Base-by-base conservation (phyloP, 2,113 vertebrate species). In the Oxygymnocypris stewartii region DNA sequence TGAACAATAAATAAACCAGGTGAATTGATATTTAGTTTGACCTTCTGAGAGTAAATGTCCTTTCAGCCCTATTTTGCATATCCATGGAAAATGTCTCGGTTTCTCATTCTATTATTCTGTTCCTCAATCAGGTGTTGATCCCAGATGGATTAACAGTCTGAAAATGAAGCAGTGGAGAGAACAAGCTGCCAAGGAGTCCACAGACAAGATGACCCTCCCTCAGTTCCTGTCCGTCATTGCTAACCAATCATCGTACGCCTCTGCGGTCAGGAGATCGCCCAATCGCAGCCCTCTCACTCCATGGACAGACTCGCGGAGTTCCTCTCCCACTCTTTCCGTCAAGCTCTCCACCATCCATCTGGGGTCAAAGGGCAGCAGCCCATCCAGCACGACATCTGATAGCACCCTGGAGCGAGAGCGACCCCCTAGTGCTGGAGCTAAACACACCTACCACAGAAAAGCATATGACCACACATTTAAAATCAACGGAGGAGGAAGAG, bases 281-380 rank as follows among this genome's bases (percentile, higher is more conserved):
- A 61, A 92, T 78, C 95, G 61, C 69, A 90, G 89, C 79, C 92
- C 93, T 13, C 85, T 90, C 18, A 94, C 93, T 0, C 89, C 93
- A 31, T 96, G 97, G 92, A 93, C 86, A 51, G 95, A 95, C 86
- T 97, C 96, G 1, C 93, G 96, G 85, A 97, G 96, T 82, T 96
- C 96, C 4, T 98, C 97, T 49, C 96, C 98, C 3, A 96, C 96
- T 65, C 90, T 98, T 51, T 88, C 94, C 7, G 93, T 94, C 90
- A 97, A 95, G 93, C 92, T 99, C 73, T 96, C 96, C 0, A 93
- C 94, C 0, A 88, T 98, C 18, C 95, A 96, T n/a, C 91, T 99
- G 86, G 97, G 95, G 88, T 99, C 98, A 5, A 98, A 95, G 92
- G 96, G 97, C 84, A 99, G 97, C 92, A 98, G 96, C 86, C 95